Conservation (phyloP, 2,888 invertebrate genomes). For the Villa cingulata region DNA sequence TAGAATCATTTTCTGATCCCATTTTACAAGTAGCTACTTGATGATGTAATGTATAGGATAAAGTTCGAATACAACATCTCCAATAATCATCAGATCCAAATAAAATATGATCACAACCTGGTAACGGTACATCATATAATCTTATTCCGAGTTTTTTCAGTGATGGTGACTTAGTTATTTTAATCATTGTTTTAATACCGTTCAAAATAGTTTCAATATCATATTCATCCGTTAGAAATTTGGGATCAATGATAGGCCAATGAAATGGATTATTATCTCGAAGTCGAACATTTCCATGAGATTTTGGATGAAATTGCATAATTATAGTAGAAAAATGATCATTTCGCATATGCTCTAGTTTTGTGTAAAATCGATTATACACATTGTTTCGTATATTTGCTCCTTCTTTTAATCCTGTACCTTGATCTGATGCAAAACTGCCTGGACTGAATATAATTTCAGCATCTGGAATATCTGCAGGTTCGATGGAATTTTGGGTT, state of each 20-base stretch:
- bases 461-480: conserved; percentile 49
- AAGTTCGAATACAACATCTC: conserved; percentile 47
- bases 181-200: conserved; percentile 45
- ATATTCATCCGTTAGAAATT: conserved; percentile 56
- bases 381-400: conserved; percentile 44
- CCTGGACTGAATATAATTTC: conserved; percentile 51
- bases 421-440: conserved; percentile 47
- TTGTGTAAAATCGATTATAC: conserved; percentile 42
- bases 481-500: conserved; percentile 40
- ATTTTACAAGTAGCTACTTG: conserved; percentile 53
- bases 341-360: conserved; percentile 37
- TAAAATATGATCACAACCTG: conserved; percentile 36
- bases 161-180: conserved; percentile 40
- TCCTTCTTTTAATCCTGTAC: conserved; percentile 40
- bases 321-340: conserved; percentile 48
- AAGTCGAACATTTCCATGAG: conserved; percentile 51
- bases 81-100: conserved; percentile 51
- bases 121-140: conserved; percentile 38
- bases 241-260: conserved; percentile 64
- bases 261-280: conserved; percentile 58
- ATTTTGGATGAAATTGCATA: conserved; percentile 57
- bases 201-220: conserved; percentile 48
- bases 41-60: conserved; percentile 46
- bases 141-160: conserved; percentile 44
- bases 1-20: conserved; percentile 46